Base-by-base conservation (phyloP, 92 coral and sea anemone species). In the Parazoanthus atlanticus region DNA sequence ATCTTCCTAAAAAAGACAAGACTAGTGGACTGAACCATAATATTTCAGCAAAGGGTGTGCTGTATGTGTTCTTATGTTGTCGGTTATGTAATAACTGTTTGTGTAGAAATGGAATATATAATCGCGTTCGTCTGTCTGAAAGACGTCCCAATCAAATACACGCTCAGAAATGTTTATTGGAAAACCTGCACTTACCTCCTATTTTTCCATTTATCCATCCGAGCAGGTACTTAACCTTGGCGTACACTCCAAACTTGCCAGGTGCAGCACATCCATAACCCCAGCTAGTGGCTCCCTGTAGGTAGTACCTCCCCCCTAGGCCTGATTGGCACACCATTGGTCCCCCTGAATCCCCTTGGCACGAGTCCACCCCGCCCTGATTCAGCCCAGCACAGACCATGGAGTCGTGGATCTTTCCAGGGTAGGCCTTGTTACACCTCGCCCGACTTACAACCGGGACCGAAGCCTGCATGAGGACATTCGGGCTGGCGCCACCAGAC, bases 261-360 rank as follows among this genome's bases (percentile, higher is more conserved):
- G 93, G 67, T 16, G 21, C 36, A 10, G 94, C 94, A 56, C 94
- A 90, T 52, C 94, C 93, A 87, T 90, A 83, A 1, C 94, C 94
- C 94, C 94, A 92, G 84, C 93, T 90, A 34, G 93, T 90, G 80
- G 89, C 94, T 13, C 94, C 94, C 1, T 92, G 93, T 3, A 92
- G 89, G 84, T 89, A 92, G 47, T 86, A 92, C 78, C 69, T 73
- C 25, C 92, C 92, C 8, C 89, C 82, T n/a, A n/a, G n/a, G n/a
- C n/a, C n/a, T 13, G 85, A 46, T 75, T 92, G 90, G 54, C 94
- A 92, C 26, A 92, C 94, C 92, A 92, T 89, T 47, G 93, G 93
- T 12, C 93, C 93, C 11, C 93, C 93, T 56, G 91, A 88, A 69
- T 91, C 92, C 4, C 94, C 94, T 87, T 92, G 94, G 72, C 94